These are phyloP conservation scores for Caenorhabditis angaria DNA, from an alignment of 2,888 invertebrate genomes.

Conservation along the genomic window DNA sequence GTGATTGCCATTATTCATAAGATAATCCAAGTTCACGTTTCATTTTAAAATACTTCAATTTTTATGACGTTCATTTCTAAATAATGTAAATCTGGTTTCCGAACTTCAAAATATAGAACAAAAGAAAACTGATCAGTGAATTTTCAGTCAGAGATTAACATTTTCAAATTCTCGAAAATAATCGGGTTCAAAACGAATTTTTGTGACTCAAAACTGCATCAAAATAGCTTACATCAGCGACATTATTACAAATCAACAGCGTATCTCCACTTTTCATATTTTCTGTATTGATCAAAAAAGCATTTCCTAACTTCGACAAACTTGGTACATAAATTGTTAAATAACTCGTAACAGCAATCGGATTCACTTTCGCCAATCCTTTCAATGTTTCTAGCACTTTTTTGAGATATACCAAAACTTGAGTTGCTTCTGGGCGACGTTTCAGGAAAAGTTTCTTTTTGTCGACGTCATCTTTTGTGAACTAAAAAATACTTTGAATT, in stretches of 20 bases:
- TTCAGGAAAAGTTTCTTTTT: neutral
- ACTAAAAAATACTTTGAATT: neutral
- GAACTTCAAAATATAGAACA: no score
- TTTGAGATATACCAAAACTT: constrained; percentile 1
- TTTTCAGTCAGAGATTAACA: no score
- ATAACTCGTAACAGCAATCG: neutral
- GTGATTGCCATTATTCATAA: neutral
- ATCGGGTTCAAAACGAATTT: no score
- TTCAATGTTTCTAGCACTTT: neutral
- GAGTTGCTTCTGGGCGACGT: neutral
- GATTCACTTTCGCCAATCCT: neutral
- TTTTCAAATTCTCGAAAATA: no score
- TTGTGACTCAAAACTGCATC: no score
- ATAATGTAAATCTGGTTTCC: no score
- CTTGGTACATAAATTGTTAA: neutral
- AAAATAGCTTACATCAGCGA: neutral
- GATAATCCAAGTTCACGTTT: no score
- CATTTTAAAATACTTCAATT: no score
- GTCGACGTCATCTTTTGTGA: neutral
- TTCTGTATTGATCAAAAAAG: neutral
- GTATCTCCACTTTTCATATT: neutral
- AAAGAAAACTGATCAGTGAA: no score
- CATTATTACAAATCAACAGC: neutral
- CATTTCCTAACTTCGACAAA: neutral
- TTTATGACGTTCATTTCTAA: no score